These are phyloP conservation scores for Halcyon badia DNA, from an alignment of 2,797 vertebrate species.

Conservation along the genomic window DNA sequence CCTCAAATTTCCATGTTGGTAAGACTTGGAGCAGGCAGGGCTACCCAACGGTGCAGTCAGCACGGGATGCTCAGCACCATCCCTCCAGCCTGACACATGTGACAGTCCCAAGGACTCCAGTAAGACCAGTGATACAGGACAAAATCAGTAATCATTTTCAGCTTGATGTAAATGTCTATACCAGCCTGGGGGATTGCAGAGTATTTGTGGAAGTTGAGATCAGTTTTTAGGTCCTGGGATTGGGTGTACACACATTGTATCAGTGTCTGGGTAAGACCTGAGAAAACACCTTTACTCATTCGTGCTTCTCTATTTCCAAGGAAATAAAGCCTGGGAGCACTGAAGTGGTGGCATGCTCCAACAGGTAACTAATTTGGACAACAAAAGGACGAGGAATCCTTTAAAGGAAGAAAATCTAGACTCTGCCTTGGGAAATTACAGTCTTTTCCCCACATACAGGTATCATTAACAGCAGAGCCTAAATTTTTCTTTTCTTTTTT, in stretches of 20 bases:
- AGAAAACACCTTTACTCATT: background rate
- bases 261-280: background rate
- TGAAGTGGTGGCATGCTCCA: background rate
- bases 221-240: background rate
- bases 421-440: background rate
- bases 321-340: background rate
- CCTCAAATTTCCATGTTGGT: background rate
- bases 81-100: background rate
- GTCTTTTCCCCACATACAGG: background rate
- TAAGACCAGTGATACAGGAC: background rate
- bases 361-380: conserved; percentile 8
- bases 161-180: background rate
- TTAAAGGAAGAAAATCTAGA: background rate
- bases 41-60: background rate
- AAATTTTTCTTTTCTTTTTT: background rate
- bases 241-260: background rate
- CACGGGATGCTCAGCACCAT: background rate
- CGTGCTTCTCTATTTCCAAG: background rate
- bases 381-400: background rate
- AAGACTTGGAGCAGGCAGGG: background rate
- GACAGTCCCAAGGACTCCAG: background rate
- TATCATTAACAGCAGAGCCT: background rate
- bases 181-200: background rate
- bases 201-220: background rate
- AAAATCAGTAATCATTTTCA: background rate